Base-by-base conservation (phyloP, 2,113 vertebrate species). In the Sinocyclocheilus maitianheensis region DNA sequence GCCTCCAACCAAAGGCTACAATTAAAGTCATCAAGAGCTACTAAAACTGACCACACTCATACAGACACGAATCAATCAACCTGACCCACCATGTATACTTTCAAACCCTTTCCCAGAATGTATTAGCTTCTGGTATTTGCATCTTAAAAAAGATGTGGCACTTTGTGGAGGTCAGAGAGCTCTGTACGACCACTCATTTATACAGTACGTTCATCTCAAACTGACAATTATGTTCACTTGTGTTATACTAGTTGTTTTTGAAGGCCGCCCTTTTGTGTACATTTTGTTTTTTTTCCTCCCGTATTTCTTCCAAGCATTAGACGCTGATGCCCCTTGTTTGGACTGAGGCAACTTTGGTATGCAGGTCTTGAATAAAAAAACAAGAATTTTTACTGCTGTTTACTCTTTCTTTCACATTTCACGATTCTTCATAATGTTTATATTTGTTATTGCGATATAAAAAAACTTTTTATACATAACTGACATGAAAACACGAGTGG, bases 281-380 rank as follows among this genome's bases (percentile, higher is more conserved):
- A 43, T 46, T 46, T 46, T 46, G 83, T 30, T 30, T 84, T 71
- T 71, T 69, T 6, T 16, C 2, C 16, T 69, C 63, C 43, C 43
- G 6, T 84, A 63, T 75, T 85, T 77, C 26, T 76, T 62, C 84
- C 88, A 91, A 93, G 90, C 88, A 90, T 81, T 72, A 89, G 85
- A 71, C 87, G 86, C 76, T 83, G 88, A 85, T 86, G 83, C 86
- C 78, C 90, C 88, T 92, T 91, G 92, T 85, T 92, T 90, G 87
- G 89, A 90, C 86, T 90, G 91, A 89, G 92, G 94, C 90, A 90
- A 85, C 85, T 90, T 88, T 83, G 0, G 1, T 91, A 92, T 92
- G 69, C 87, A 93, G 94, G 92, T 93, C 91, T 79, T 85, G 83
- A 62, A 62, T 81, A 84, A 81, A 81, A 62, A 46, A 46, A 43